These are phyloP conservation scores for Danionella dracula DNA, from an alignment of 2,797 vertebrate genomes.

Conservation along the genomic window DNA sequence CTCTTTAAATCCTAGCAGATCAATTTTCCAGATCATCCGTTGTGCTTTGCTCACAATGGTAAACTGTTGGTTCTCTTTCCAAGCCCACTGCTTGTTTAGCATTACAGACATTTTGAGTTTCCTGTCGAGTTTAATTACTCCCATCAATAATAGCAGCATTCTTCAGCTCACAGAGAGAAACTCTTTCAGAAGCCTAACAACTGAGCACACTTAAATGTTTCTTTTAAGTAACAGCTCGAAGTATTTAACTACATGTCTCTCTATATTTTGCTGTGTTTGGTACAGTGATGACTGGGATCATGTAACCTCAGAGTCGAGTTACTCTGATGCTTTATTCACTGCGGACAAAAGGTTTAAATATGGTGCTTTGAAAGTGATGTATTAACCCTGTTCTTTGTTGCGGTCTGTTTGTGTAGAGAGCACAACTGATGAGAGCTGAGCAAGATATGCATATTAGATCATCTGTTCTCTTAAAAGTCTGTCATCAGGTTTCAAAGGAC, in stretches of 20 bases:
- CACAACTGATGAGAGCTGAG: conserved; percentile 13
- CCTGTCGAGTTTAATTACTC: background rate
- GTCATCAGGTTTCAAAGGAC: conserved; percentile 30
- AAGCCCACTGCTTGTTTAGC: background rate
- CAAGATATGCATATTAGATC: conserved; percentile 32
- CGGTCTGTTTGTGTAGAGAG: conserved; percentile 25
- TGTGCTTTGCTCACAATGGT: background rate
- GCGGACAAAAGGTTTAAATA: conserved; percentile 28
- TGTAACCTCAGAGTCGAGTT: conserved; percentile 23
- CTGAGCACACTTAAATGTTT: background rate
- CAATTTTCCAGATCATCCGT: background rate
- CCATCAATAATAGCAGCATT: background rate
- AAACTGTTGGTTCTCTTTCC: background rate
- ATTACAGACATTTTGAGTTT: background rate
- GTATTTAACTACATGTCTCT: background rate
- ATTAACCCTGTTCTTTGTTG: conserved; percentile 31
- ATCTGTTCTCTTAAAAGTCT: conserved; percentile 24
- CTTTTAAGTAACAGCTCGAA: background rate
- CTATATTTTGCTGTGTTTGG: conserved; percentile 14
- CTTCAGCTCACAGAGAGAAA: no score
- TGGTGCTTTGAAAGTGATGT: conserved; percentile 33
- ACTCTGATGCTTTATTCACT: conserved; percentile 14
- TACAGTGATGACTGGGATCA: conserved; percentile 21
- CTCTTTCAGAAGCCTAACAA: background rate
- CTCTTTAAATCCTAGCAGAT: background rate